Base-by-base conservation (phyloP, 2,113 vertebrate genomes). In the Drymodes brunneopygia region DNA sequence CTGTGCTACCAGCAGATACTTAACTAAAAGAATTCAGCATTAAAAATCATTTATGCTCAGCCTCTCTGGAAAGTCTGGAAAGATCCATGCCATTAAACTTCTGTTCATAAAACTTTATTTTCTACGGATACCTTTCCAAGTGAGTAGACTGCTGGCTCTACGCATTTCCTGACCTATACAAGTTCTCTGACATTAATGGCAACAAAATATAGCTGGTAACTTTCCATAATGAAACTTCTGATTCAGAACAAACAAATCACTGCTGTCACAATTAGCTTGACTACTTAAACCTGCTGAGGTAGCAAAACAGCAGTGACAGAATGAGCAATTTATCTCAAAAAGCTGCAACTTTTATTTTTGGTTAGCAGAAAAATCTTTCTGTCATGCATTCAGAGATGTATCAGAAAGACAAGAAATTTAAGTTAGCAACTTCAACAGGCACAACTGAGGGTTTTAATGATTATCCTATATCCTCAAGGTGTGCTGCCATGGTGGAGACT, bases 41-140 rank as follows among this genome's bases (percentile, higher is more conserved):
- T 60, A 67, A 67, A 75, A 81, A 75, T 70, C 3, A 25, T 56
- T 94, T 80, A 35, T 84, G 31, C 54, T 93, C 61, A 86, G 33
- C 8, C 27, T 60, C 53, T 86, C 86, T 67, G 73, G 69, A 93
- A 90, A 85, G 51, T 47, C 79, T 90, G 67, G 71, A 94, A 91
- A 94, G 69, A 93, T 83, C 56, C 16, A 56, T 81, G 72, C 53
- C 75, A 67, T 84, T 90, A 92, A 67, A 85, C 53, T 92, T 85
- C 50, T 87, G 42, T 91, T 95, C 90, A 80, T 91, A 95, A 93
- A 96, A 94, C 54, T 96, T 91, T 92, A 86, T 28, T 91, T 70
- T 56, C 79, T 62, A 29, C 1, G 10, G 36, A 42, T 86, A 67
- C 33, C 27, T 94, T 92, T 96, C 90, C 94, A 94, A 97, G 85